Evolutionary conservation across 2,797 vertebrate genomes (phyloP), one percentile per base, ranked within the genome.

Genomic region (Ctenochaetus hawaiiensis): DNA sequence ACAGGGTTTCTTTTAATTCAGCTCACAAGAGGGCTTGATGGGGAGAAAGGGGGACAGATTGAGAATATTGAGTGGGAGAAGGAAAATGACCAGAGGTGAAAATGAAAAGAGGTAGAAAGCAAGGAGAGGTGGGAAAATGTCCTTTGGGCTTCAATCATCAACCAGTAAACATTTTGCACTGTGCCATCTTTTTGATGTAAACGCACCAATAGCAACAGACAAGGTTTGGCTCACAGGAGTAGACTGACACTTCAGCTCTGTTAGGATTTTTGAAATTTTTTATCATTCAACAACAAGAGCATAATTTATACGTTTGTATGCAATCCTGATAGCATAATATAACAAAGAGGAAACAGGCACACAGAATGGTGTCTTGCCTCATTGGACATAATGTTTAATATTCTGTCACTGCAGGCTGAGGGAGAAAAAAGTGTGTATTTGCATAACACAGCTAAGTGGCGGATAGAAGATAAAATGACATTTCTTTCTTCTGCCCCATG

Each of bases 401-500:
- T 23, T 62, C 10, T 66, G 14, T 22, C 14, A 43, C 26, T 45
- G 53, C 54, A 18, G 47, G 63, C 68, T 3, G 8, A 48, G 48
- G 64, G n/a, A 13, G 16, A 23, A 67, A 69, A 58, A 67, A 74
- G 44, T 18, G 17, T 60, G 56, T 1, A 4, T 34, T 74, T 81
- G 61, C 47, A 51, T 77, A 67, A 72, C 16, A 57, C 1, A 2
- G 67, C 63, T 52, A 73, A 84, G 69, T 53, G 70, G 72, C 43
- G 60, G 64, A 59, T 78, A 48, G 53, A 78, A 78, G 57, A 82
- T 87, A 84, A 83, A 74, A 75, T 53, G 41, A 57, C 65, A 23
- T 63, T 67, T 86, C 59, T 64, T 72, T 81, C 52, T 39, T 82
- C 37, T 44, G 67, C 65, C 10, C 62, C 43, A 44, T 18, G 47